Conservation (phyloP, 2,797 vertebrate genomes). For the Selene dorsalis region DNA sequence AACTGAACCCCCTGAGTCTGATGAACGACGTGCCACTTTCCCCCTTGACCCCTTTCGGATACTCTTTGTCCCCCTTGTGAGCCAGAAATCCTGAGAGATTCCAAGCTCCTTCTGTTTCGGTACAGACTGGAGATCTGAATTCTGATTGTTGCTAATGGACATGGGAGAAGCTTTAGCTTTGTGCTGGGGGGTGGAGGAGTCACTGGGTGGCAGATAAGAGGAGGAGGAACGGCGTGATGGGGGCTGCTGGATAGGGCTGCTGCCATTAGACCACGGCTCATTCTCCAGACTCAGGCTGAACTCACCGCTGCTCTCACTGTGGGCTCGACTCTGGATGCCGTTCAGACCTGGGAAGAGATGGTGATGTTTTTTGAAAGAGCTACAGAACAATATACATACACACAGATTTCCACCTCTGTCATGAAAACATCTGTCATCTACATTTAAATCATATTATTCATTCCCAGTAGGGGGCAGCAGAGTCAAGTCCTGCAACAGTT, state of each 20-base stretch:
- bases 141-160: slow-evolving; percentile 27
- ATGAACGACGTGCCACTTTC: slow-evolving; percentile 69
- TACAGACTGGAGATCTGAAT: slow-evolving; percentile 28
- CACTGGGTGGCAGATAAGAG: slow-evolving; percentile 76
- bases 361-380: not conserved
- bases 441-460: not conserved
- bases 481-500: slow-evolving; percentile 29
- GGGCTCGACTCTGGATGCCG: slow-evolving; percentile 87
- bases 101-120: slow-evolving; percentile 58
- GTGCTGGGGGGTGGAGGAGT: slow-evolving; percentile 81
- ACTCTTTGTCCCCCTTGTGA: slow-evolving; percentile 73
- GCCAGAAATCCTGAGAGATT: slow-evolving; percentile 75
- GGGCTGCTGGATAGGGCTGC: slow-evolving; percentile 88
- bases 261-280: slow-evolving; percentile 93
- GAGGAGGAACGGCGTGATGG: slow-evolving; percentile 81
- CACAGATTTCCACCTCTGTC: not conserved
- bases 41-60: slow-evolving; percentile 70
- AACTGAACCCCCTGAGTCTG: slow-evolving; percentile 56
- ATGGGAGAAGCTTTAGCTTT: slow-evolving; percentile 69
- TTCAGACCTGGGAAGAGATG: slow-evolving; percentile 68
- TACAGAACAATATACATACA: not conserved
- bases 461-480: slow-evolving; percentile 72
- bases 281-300: slow-evolving; percentile 91
- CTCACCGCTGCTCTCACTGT: slow-evolving; percentile 95
- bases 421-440: slow-evolving; percentile 6